phyloP scores from a whole-genome alignment of 2,113 vertebrate species.

The Percina caprodes region DNA sequence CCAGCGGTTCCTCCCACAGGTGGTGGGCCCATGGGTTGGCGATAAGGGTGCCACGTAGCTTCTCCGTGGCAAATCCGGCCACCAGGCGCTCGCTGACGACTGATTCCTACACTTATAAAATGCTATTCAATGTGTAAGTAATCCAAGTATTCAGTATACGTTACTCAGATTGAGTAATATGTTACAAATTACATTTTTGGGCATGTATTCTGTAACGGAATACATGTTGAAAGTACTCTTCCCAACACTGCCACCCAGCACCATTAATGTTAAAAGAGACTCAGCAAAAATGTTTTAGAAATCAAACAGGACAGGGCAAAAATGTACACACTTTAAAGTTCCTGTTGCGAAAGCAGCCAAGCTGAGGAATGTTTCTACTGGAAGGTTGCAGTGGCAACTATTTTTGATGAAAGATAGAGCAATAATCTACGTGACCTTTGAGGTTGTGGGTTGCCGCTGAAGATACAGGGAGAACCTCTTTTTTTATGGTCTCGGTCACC shows the following conservation, averaged over 20 bases:
- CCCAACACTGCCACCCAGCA: neutral
- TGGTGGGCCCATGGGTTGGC: too few species aligned
- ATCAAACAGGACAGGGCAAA: slow-evolving; percentile 12
- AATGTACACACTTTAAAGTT: neutral
- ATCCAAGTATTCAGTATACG: too few species aligned
- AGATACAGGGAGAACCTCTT: slow-evolving; percentile 35
- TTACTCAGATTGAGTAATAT: too few species aligned
- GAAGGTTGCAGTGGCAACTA: slow-evolving; percentile 58
- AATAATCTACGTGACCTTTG: slow-evolving; percentile 64
- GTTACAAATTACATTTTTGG: too few species aligned
- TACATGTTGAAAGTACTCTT: too few species aligned
- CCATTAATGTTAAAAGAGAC: slow-evolving; percentile 2
- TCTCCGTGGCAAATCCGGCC: too few species aligned
- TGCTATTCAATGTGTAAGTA: too few species aligned
- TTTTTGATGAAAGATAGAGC: slow-evolving; percentile 67
- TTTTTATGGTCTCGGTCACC: slow-evolving; percentile 45
- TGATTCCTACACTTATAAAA: too few species aligned
- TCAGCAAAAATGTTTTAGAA: slow-evolving; percentile 19
- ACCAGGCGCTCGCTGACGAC: too few species aligned
- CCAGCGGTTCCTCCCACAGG: too few species aligned
- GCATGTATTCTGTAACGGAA: too few species aligned
- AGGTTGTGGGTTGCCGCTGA: slow-evolving; percentile 55
- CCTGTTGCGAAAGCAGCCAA: slow-evolving; percentile 3
- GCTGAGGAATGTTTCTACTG: slow-evolving; percentile 11
- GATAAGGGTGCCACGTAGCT: too few species aligned